Evolutionary conservation across 1,140 invertebrate species (phyloP).

Genomic region (Papilio polytes): DNA sequence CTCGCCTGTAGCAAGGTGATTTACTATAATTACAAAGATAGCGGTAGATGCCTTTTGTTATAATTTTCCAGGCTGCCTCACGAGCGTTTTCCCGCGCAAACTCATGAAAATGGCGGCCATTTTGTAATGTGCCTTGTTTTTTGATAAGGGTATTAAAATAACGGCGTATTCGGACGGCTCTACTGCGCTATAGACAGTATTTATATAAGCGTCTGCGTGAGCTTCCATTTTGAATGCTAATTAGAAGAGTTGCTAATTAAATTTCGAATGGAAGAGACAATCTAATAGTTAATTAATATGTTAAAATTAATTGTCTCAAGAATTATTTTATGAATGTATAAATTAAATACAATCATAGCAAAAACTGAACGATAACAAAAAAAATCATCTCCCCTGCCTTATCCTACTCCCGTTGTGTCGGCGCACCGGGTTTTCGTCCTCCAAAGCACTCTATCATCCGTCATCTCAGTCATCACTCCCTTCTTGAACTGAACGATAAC

Average conservation of each 20-base stretch:
- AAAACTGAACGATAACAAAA: not conserved
- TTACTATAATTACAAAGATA: conserved; percentile 85
- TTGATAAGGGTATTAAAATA: conserved; percentile 84
- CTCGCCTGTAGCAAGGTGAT: conserved; percentile 83
- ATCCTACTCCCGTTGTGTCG: no score
- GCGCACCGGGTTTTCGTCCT: no score
- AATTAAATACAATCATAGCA: not conserved
- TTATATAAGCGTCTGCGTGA: conserved; percentile 72
- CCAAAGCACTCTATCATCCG: no score
- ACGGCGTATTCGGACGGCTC: conserved; percentile 73
- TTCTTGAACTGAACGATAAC: not conserved
- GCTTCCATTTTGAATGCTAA: conserved; percentile 77
- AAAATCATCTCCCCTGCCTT: no score
- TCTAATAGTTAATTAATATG: conserved; percentile 21
- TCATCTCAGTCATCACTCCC: no score
- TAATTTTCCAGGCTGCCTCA: conserved; percentile 82
- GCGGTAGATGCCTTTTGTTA: conserved; percentile 83
- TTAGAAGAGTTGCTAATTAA: conserved; percentile 73
- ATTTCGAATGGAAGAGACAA: conserved; percentile 49
- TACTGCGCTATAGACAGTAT: conserved; percentile 67
- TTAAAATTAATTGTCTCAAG: conserved; percentile 18
- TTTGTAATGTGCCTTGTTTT: conserved; percentile 83
- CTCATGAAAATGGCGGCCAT: conserved; percentile 79
- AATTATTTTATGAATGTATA: not conserved
- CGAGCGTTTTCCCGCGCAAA: conserved; percentile 77